phyloP scores from a whole-genome alignment of 1,140 invertebrate species.

The Physella acuta region DNA sequence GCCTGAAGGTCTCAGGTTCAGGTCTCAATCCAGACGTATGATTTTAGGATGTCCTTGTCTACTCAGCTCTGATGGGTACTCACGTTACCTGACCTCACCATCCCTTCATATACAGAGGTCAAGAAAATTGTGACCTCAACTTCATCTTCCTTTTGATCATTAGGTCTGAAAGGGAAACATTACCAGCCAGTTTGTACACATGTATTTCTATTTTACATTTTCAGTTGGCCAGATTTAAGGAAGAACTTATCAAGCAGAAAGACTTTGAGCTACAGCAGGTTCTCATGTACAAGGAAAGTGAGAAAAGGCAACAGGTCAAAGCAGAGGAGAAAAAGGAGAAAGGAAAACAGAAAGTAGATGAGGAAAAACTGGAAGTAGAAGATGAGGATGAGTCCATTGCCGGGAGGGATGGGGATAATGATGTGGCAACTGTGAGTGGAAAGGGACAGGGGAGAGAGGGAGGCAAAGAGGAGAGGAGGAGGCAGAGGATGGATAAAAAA shows the following conservation, averaged over 20 bases:
- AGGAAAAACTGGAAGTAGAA: neutral
- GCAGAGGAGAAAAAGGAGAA: neutral
- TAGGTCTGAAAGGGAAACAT: neutral
- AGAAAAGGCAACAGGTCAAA: constrained; percentile 5
- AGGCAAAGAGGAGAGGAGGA: constrained; percentile 2
- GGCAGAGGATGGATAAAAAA: no score
- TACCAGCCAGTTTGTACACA: no score
- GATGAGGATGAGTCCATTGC: constrained; percentile 5
- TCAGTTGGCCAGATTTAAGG: constrained; percentile 20
- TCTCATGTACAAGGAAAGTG: constrained; percentile 30
- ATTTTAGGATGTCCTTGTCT: no score
- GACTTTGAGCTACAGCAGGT: constrained; percentile 36
- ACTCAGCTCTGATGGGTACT: no score
- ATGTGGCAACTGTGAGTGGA: constrained; percentile 1
- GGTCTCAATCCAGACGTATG: no score
- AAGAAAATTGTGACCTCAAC: no score
- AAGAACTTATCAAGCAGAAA: constrained; percentile 30
- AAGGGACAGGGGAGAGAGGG: neutral
- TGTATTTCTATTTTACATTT: no score
- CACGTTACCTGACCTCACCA: no score
- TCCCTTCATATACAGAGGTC: no score
- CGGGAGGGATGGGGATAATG: constrained; percentile 21
- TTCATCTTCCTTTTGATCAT: no score
- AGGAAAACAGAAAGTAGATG: neutral
- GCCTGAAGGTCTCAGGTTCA: no score